These are phyloP conservation scores for Lepidurus couesii DNA, from an alignment of 1,140 invertebrate genomes.

Conservation along the genomic window DNA sequence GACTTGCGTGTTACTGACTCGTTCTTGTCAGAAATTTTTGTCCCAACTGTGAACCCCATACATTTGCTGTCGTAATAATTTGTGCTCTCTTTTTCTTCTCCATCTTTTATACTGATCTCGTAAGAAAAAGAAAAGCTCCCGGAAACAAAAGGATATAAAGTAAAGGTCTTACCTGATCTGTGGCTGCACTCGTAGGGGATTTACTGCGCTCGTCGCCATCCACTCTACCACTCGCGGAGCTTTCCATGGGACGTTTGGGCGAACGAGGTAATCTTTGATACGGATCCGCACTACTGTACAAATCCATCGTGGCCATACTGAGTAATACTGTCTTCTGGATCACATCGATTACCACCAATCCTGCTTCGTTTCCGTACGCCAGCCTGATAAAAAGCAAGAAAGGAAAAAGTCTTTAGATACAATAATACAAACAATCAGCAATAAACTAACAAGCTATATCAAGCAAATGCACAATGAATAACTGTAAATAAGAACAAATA, in stretches of 20 bases:
- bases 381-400: conserved; percentile 57
- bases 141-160: background rate
- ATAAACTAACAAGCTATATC: conserved; percentile 29
- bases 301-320: conserved; percentile 74
- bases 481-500: conserved; percentile 16
- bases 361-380: conserved; percentile 92
- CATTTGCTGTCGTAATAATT: background rate
- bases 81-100: background rate
- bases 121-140: conserved; percentile 23
- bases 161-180: conserved; percentile 46
- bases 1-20: background rate
- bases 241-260: conserved; percentile 56
- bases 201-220: conserved; percentile 52
- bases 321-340: conserved; percentile 83
- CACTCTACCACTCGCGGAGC: conserved; percentile 18
- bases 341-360: conserved; percentile 89
- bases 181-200: conserved; percentile 87
- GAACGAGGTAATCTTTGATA: conserved; percentile 78
- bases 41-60: background rate
- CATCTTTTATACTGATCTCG: conserved; percentile 10
- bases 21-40: background rate
- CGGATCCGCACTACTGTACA: conserved; percentile 81
- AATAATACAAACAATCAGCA: conserved; percentile 34
- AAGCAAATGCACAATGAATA: conserved; percentile 38
- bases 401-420: background rate